Conservation (phyloP, 2,888 invertebrate species). For the Cryptocephalus primarius region DNA sequence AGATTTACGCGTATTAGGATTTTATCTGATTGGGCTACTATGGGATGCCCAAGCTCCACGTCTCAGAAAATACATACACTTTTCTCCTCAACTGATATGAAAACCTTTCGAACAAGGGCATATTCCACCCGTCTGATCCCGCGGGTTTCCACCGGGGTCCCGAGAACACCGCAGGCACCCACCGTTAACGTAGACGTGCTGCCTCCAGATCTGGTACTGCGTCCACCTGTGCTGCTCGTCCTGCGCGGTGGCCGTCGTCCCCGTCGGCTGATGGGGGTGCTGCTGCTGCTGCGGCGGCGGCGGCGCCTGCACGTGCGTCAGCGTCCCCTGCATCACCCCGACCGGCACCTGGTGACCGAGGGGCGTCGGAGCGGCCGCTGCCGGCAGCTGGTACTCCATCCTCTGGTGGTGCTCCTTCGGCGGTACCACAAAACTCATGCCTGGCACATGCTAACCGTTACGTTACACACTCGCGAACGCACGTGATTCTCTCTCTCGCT, state of each 20-base stretch:
- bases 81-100: too few species aligned
- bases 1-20: too few species aligned
- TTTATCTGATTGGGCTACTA: too few species aligned
- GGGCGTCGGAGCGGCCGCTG: slow-evolving; percentile 29
- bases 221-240: slow-evolving; percentile 51
- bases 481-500: too few species aligned
- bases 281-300: slow-evolving; percentile 27
- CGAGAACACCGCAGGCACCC: slow-evolving; percentile 16
- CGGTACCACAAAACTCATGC: slow-evolving; percentile 40
- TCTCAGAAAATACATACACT: too few species aligned
- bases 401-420: slow-evolving; percentile 27
- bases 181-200: slow-evolving; percentile 72
- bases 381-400: slow-evolving; percentile 44
- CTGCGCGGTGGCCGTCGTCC: slow-evolving; percentile 23
- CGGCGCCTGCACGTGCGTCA: slow-evolving; percentile 49
- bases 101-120: too few species aligned
- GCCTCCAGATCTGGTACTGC: slow-evolving; percentile 68
- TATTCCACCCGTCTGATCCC: too few species aligned
- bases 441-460: slow-evolving; percentile 32
- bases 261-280: slow-evolving; percentile 27
- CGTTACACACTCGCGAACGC: slow-evolving; percentile 7
- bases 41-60: too few species aligned
- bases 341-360: slow-evolving; percentile 46
- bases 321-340: slow-evolving; percentile 53
- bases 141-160: too few species aligned